Evolutionary conservation across 2,797 vertebrate genomes (phyloP).

Genomic region (Urosaurus nigricauda): DNA sequence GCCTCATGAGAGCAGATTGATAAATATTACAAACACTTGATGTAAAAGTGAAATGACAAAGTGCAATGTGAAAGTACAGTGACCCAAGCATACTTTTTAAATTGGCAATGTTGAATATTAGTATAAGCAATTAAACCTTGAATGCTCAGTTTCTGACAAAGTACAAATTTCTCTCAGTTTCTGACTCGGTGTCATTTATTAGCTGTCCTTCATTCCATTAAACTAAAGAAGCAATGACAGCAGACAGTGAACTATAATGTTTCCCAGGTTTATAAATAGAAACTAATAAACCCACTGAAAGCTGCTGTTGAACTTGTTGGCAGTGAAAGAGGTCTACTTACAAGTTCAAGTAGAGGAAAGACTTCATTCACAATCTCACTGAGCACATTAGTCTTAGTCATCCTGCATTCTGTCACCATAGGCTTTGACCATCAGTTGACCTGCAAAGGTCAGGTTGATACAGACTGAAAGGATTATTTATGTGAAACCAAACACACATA

Average conservation of each 20-base stretch:
- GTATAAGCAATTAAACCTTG: neutral
- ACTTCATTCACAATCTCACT: slow-evolving; percentile 10
- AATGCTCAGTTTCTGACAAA: neutral
- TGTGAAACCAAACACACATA: slow-evolving; percentile 45
- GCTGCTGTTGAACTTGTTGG: slow-evolving; percentile 34
- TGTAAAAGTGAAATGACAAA: neutral
- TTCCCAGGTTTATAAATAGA: slow-evolving; percentile 28
- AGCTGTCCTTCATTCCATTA: slow-evolving; percentile 1
- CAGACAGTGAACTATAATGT: slow-evolving; percentile 19
- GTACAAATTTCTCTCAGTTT: neutral
- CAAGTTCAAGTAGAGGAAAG: slow-evolving; percentile 36
- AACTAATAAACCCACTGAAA: slow-evolving; percentile 37
- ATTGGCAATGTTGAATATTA: slow-evolving; percentile 20
- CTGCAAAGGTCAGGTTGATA: slow-evolving; percentile 48
- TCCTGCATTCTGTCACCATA: slow-evolving; percentile 41
- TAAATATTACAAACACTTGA: neutral
- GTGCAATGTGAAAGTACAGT: too few species aligned
- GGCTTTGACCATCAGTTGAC: slow-evolving; percentile 51
- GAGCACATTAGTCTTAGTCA: slow-evolving; percentile 45
- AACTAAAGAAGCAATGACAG: slow-evolving; percentile 10
- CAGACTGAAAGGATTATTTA: slow-evolving; percentile 48
- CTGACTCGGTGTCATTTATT: slow-evolving; percentile 13
- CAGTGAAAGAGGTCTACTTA: slow-evolving; percentile 58
- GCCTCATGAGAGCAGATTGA: neutral
- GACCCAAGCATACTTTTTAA: neutral